These are phyloP conservation scores for Montipora foliosa DNA, from an alignment of 64 coral and sea anemone genomes.

Conservation along the genomic window DNA sequence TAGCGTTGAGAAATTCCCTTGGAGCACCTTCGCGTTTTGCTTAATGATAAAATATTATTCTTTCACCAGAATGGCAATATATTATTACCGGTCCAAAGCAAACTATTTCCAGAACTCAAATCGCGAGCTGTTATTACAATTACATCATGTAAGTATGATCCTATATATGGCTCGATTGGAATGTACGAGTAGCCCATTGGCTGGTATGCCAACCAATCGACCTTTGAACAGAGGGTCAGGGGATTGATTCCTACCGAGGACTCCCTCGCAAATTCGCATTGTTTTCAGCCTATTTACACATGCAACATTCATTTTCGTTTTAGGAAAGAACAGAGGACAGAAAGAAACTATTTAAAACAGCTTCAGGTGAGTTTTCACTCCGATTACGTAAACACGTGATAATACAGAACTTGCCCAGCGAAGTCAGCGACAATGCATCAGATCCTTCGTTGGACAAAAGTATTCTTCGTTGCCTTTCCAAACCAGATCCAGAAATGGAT, in stretches of 20 bases:
- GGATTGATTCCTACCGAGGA: not conserved
- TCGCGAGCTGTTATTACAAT: slow-evolving; percentile 72
- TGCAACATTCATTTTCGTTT: not conserved
- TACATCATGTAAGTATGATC: slow-evolving; percentile 71
- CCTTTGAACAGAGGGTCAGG: not conserved
- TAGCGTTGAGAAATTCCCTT: too few relatives aligned
- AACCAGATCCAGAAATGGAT: not conserved
- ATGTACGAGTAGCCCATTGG: not conserved
- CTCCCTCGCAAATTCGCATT: not conserved
- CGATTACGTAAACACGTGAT: not conserved
- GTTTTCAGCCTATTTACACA: not conserved
- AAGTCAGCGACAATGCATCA: not conserved
- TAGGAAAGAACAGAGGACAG: slow-evolving; percentile 53
- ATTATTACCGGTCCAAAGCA: slow-evolving; percentile 74
- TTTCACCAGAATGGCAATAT: slow-evolving; percentile 73
- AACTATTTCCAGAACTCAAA: slow-evolving; percentile 67
- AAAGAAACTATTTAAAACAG: slow-evolving; percentile 32
- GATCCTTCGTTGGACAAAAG: too few relatives aligned
- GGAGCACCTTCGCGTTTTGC: too few relatives aligned
- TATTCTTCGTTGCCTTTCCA: not conserved
- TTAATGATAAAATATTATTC: not conserved
- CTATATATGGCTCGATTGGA: not conserved
- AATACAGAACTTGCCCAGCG: not conserved
- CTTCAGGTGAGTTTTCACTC: slow-evolving; percentile 16
- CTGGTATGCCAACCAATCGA: not conserved